Evolutionary conservation across 2,888 invertebrate genomes (phyloP), one percentile per base, ranked within the genome.

Genomic region (Hirtodrosophila confusa): DNA sequence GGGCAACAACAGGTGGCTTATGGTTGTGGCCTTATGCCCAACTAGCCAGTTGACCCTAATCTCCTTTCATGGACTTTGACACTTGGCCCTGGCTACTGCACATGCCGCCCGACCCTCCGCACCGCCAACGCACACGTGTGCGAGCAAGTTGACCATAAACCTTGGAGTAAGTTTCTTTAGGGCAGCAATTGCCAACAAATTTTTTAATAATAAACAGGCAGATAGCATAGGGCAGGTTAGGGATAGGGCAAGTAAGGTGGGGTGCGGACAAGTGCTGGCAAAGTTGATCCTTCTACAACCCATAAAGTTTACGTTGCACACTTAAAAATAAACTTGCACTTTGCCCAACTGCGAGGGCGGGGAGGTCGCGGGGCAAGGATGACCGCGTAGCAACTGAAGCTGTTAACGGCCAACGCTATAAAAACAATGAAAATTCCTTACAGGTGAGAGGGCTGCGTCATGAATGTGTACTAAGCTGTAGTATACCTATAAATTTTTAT

Each of bases 141-240:
- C 63, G 61, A 68, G 71, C 66, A 64, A 49, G 58, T 63, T 75
- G 66, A 41, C 74, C 72, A 79, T 79, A 82, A 85, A 75, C 56
- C 75, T 61, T 31, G 68, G 39, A 69, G 31, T 50, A 69, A 79
- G 55, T 82, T 75, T 64, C 68, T 50, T 65, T 48, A 68, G 66
- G 68, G 64, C 65, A 80, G 71, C 78, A 77, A 78, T 68, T 72
- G 77, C 62, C 77, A 82, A 75, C 80, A 83, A 75, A 75, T 86
- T 86, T 80, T 78, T 80, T 86, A 75, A 79, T 82, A 82, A 82
- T 79, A 82, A 82, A 79, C 77, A 69, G 47, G 29, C 44, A 41
- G 67, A 45, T 50, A 58, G 43, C 10, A 12, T 31, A 50, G 44
- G 44, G 44, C 44, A 40, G 31, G 31, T 5, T 27, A 27, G 27